These are phyloP conservation scores for Branchellion lobata DNA, from an alignment of 2,888 invertebrate species.

Conservation along the genomic window DNA sequence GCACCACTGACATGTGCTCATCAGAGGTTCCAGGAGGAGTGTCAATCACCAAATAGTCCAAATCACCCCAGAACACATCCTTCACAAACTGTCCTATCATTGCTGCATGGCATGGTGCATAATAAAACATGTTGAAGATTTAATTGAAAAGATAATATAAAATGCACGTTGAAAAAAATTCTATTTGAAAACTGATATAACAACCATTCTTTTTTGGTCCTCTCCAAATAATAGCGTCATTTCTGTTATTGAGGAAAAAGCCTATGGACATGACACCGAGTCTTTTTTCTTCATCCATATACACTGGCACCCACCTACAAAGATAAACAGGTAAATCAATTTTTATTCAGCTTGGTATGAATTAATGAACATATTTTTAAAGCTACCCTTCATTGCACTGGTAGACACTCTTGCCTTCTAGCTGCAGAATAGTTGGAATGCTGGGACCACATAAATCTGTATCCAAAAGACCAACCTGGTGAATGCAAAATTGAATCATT, in stretches of 20 bases:
- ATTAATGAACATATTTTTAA: too few species aligned
- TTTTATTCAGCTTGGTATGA: too few species aligned
- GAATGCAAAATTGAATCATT: slow-evolving; percentile 4
- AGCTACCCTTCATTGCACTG: slow-evolving; percentile 78
- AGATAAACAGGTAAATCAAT: slow-evolving; percentile 20
- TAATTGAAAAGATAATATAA: too few species aligned
- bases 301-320: slow-evolving; percentile 85
- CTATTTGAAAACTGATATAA: too few species aligned
- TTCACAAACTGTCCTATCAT: slow-evolving; percentile 91
- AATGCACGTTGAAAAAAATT: too few species aligned
- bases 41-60: slow-evolving; percentile 92
- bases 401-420: slow-evolving; percentile 81
- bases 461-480: slow-evolving; percentile 85
- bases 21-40: slow-evolving; percentile 94
- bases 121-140: too few species aligned
- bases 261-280: slow-evolving; percentile 93
- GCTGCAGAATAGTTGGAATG: slow-evolving; percentile 77
- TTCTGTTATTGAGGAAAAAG: slow-evolving; percentile 78
- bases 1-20: slow-evolving; percentile 96
- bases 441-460: slow-evolving; percentile 94
- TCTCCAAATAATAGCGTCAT: slow-evolving; percentile 90
- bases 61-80: slow-evolving; percentile 74
- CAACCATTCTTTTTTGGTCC: slow-evolving; percentile 95
- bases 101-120: slow-evolving; percentile 62
- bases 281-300: slow-evolving; percentile 75